A percentile compares a stretch with the other conserved stretches of the same genome.
Evolutionary conservation across 2,113 vertebrate genomes (phyloP).

Genomic region (Nyctibius bracteatus): DNA sequence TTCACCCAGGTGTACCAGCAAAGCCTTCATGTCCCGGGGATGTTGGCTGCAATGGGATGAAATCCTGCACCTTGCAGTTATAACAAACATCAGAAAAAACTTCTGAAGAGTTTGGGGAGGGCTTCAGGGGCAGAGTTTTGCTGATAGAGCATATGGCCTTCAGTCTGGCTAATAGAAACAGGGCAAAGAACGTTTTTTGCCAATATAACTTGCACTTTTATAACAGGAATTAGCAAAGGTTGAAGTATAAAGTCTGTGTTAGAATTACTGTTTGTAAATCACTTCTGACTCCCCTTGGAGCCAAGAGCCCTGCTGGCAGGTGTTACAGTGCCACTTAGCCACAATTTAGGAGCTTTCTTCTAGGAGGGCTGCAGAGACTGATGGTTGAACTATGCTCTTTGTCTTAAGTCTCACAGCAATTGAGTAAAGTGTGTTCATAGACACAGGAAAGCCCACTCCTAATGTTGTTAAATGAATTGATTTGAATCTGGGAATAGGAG

Average conservation of each 20-base stretch:
- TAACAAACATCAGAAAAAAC: neutral
- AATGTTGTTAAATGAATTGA: neutral
- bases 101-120: fast-evolving
- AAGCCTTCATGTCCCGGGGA: neutral
- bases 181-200: neutral
- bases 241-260: neutral
- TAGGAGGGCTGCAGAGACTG: neutral
- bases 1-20: neutral
- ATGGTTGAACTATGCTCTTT: neutral
- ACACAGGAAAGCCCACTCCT: neutral
- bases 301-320: neutral
- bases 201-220: neutral
- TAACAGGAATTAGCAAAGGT: neutral
- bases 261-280: neutral
- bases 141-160: neutral
- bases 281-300: neutral
- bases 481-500: neutral
- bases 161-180: neutral
- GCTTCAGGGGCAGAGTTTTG: neutral
- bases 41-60: fast-evolving
- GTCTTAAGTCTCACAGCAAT: neutral
- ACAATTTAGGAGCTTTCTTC: neutral
- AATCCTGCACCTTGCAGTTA: neutral
- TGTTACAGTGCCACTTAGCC: neutral
- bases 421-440: neutral